Conservation (phyloP, 2,797 vertebrate species). For the Sebastes diploproa region DNA sequence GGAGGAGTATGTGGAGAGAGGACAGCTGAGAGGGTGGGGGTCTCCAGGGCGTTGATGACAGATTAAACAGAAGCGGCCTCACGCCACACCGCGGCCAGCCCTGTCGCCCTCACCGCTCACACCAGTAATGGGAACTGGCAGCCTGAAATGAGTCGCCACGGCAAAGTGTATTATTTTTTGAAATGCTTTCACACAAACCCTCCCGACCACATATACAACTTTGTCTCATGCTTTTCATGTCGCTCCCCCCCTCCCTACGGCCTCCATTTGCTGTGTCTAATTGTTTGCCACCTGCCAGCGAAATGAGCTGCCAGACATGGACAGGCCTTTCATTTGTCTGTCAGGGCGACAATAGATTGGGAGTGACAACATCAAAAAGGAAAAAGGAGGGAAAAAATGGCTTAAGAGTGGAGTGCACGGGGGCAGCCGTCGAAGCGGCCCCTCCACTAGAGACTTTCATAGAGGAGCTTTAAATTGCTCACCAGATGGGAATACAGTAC, state of each 20-base stretch:
- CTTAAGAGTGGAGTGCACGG: conserved; percentile 42
- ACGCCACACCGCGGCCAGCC: conserved; percentile 82
- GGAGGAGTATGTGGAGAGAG: conserved; percentile 54
- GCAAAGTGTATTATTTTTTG: conserved; percentile 99
- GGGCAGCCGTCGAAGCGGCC: conserved; percentile 60
- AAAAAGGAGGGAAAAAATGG: conserved; percentile 61
- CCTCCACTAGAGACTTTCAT: conserved; percentile 81
- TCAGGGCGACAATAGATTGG: conserved; percentile 90
- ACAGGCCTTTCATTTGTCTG: conserved; percentile 93
- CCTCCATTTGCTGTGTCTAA: conserved; percentile 99
- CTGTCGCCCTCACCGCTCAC: conserved; percentile 94
- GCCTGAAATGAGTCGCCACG: conserved; percentile 95
- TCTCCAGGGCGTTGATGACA: conserved; percentile 95
- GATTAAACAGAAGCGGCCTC: conserved; percentile 98
- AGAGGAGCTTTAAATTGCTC: conserved; percentile 86
- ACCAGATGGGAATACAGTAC: conserved; percentile 83
- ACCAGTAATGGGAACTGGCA: conserved; percentile 96
- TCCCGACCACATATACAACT: conserved; percentile 89
- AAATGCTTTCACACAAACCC: conserved; percentile 99
- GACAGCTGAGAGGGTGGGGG: conserved; percentile 80
- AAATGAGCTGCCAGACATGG: conserved; percentile 92
- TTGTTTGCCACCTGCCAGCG: conserved; percentile 99
- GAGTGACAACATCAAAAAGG: conserved; percentile 98
- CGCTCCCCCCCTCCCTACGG: conserved; percentile 69
- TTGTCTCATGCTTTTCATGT: conserved; percentile 96